phyloP scores from a whole-genome alignment of 2,113 vertebrate genomes.

The Sander lucioperca region DNA sequence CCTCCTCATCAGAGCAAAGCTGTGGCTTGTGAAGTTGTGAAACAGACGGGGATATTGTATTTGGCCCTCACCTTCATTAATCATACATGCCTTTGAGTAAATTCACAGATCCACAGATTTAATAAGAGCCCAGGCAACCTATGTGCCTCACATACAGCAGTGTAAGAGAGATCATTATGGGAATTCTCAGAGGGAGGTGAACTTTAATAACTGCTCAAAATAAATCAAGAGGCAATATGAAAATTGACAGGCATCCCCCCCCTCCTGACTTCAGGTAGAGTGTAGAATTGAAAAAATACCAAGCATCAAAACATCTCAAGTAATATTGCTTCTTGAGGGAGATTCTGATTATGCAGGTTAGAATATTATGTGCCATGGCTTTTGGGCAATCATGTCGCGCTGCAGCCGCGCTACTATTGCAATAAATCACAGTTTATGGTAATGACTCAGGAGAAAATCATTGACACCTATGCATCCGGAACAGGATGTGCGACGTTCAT shows the following conservation, averaged over 20 bases:
- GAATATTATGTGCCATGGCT: conserved; percentile 70
- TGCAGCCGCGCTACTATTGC: conserved; percentile 52
- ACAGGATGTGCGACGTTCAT: conserved; percentile 50
- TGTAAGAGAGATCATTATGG: conserved; percentile 76
- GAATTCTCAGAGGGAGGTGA: conserved; percentile 73
- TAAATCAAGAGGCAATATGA: conserved; percentile 75
- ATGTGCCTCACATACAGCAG: conserved; percentile 55
- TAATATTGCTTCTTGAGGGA: conserved; percentile 72
- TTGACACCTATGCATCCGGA: conserved; percentile 60
- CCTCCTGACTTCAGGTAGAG: conserved; percentile 65
- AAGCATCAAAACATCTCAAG: conserved; percentile 56
- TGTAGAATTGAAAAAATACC: conserved; percentile 65
- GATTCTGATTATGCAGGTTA: conserved; percentile 70
- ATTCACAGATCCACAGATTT: conserved; percentile 78
- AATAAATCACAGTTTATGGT: conserved; percentile 77
- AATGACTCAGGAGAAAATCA: conserved; percentile 65
- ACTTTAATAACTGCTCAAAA: conserved; percentile 80
- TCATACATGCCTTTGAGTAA: conserved; percentile 79
- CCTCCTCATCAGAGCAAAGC: neutral
- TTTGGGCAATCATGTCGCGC: conserved; percentile 67
- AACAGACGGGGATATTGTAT: conserved; percentile 59
- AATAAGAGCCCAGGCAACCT: conserved; percentile 69
- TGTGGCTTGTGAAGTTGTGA: conserved; percentile 46
- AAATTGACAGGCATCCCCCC: conserved; percentile 72
- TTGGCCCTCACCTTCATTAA: conserved; percentile 72